Evolutionary conservation across 2,888 invertebrate genomes (phyloP).

Genomic region (Doris montereyensis): DNA sequence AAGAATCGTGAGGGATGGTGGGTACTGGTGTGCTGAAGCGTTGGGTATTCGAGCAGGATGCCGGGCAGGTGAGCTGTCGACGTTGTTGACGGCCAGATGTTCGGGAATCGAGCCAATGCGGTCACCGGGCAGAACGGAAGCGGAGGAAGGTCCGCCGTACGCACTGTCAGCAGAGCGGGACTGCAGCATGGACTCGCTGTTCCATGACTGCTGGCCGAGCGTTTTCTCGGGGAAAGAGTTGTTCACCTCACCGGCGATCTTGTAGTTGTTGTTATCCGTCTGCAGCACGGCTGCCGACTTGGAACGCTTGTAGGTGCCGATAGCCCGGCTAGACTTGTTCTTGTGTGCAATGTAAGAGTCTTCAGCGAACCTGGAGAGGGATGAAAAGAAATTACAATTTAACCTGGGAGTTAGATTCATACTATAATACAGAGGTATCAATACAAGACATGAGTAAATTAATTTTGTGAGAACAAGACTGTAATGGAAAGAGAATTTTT

Average conservation of each 20-base stretch:
- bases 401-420: too few relatives aligned
- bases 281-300: slow-evolving; percentile 53
- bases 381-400: background rate
- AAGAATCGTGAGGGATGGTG: slow-evolving; percentile 13
- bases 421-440: too few relatives aligned
- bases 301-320: slow-evolving; percentile 60
- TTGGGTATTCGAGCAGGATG: background rate
- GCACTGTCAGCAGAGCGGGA: background rate
- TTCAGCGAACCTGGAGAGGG: slow-evolving; percentile 57
- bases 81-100: background rate
- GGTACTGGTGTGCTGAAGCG: background rate
- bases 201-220: slow-evolving; percentile 43
- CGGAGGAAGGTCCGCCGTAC: background rate
- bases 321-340: slow-evolving; percentile 53
- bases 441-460: too few relatives aligned
- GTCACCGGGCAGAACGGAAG: background rate
- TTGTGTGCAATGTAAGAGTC: slow-evolving; percentile 61
- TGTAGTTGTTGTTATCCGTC: slow-evolving; percentile 25
- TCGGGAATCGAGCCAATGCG: background rate
- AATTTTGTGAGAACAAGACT: too few relatives aligned
- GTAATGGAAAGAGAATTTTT: too few relatives aligned
- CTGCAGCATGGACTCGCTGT: slow-evolving; percentile 47
- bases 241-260: slow-evolving; percentile 32
- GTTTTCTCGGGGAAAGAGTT: slow-evolving; percentile 25
- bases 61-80: slow-evolving; percentile 1